Conservation (phyloP, 2,113 vertebrate genomes). For the Mungos mungo region DNA sequence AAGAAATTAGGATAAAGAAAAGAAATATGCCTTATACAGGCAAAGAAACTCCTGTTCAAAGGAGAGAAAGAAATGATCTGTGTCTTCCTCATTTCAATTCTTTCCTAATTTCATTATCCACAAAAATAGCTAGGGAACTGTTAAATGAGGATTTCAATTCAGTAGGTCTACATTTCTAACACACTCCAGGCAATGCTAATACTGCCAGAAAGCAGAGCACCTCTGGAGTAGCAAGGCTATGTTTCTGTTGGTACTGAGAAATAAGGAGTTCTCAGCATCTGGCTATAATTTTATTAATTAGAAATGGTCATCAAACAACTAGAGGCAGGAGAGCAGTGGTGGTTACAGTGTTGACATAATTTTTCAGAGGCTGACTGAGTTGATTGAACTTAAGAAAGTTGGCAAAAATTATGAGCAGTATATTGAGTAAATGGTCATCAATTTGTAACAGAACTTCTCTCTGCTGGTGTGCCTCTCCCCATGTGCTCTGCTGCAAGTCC, state of each 20-base stretch:
- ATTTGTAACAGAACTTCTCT: background rate
- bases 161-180: background rate
- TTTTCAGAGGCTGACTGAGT: background rate
- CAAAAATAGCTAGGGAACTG: background rate
- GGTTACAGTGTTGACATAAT: background rate
- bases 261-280: background rate
- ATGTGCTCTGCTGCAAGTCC: background rate
- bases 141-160: background rate
- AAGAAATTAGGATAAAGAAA: background rate
- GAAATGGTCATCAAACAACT: background rate
- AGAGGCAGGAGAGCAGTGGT: background rate
- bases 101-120: background rate
- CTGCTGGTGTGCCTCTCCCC: background rate
- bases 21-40: background rate
- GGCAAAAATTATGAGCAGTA: background rate
- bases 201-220: background rate
- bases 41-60: background rate
- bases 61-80: background rate
- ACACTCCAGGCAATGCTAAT: background rate
- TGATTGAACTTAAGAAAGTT: background rate
- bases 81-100: background rate
- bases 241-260: background rate
- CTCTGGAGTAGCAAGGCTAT: background rate
- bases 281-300: conserved; percentile 27
- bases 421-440: background rate